Conservation (phyloP, 2,113 vertebrate species). For the Talpa occidentalis region DNA sequence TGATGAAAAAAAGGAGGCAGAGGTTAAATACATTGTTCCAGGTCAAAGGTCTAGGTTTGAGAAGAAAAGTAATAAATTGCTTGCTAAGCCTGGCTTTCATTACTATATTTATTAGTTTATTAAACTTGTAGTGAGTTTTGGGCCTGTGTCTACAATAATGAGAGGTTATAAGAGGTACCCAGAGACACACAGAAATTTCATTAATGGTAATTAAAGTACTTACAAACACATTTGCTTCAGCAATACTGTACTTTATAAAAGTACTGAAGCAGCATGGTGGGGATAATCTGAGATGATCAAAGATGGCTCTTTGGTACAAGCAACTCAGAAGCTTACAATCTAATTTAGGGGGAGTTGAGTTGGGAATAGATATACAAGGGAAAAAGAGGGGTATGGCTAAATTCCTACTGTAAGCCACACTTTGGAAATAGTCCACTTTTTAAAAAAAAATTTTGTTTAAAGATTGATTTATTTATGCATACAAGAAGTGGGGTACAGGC, state of each 20-base stretch:
- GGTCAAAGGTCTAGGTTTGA: not conserved
- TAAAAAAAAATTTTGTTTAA: too few relatives aligned
- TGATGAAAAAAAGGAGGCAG: not conserved
- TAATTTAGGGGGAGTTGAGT: not conserved
- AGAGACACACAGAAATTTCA: constrained; percentile 23
- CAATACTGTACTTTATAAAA: not conserved
- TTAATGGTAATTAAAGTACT: constrained; percentile 1
- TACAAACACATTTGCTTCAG: not conserved
- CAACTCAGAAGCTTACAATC: not conserved
- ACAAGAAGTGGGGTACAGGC: too few relatives aligned
- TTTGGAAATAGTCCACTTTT: not conserved
- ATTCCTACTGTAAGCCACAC: not conserved
- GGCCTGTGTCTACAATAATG: not conserved
- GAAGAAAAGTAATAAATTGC: constrained; percentile 11
- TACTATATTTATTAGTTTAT: not conserved
- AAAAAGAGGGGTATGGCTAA: not conserved
- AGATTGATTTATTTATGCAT: too few relatives aligned
- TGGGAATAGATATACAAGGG: not conserved
- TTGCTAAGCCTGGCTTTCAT: not conserved
- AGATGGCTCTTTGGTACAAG: not conserved
- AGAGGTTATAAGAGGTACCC: not conserved
- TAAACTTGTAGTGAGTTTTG: not conserved
- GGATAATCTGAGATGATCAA: not conserved
- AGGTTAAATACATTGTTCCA: not conserved
- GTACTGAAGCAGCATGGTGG: not conserved